Conservation (phyloP, 1,140 invertebrate genomes). For the Drosophila arawakana region DNA sequence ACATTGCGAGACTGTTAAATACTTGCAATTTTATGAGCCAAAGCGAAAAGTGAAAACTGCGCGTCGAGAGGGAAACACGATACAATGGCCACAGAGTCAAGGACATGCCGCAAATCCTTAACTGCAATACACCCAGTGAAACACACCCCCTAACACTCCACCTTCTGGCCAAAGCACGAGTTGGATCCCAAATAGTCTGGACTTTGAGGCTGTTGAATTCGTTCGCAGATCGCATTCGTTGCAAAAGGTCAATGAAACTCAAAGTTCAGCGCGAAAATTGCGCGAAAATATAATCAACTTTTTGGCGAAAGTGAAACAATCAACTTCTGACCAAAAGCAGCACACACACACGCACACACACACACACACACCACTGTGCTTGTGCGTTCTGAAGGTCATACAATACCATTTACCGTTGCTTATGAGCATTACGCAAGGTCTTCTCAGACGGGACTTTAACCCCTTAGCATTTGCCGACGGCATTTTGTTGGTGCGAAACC, state of each 20-base stretch:
- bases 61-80: slow-evolving; percentile 52
- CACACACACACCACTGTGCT: background rate
- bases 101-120: slow-evolving; percentile 71
- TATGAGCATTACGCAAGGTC: slow-evolving; percentile 7
- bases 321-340: slow-evolving; percentile 31
- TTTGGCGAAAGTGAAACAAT: slow-evolving; percentile 73
- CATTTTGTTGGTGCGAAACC: background rate
- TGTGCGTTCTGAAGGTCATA: slow-evolving; percentile 4
- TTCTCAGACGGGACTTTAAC: slow-evolving; percentile 1
- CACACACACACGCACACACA: background rate
- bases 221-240: slow-evolving; percentile 18
- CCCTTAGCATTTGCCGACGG: slow-evolving; percentile 5
- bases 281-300: slow-evolving; percentile 78
- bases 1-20: slow-evolving; percentile 60
- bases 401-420: background rate
- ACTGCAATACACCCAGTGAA: slow-evolving; percentile 23
- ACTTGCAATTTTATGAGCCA: slow-evolving; percentile 77
- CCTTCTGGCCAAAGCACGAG: background rate
- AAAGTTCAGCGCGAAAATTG: slow-evolving; percentile 64
- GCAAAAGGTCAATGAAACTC: slow-evolving; percentile 56
- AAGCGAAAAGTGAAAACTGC: slow-evolving; percentile 72
- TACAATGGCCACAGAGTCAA: slow-evolving; percentile 72
- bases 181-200: slow-evolving; percentile 20
- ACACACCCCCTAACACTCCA: background rate
- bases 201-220: slow-evolving; percentile 24